Percentiles rank a stretch among this genome's conserved stretches.
These are phyloP conservation scores for Homalodisca vitripennis DNA, from an alignment of 1,140 invertebrate genomes.

Conservation along the genomic window DNA sequence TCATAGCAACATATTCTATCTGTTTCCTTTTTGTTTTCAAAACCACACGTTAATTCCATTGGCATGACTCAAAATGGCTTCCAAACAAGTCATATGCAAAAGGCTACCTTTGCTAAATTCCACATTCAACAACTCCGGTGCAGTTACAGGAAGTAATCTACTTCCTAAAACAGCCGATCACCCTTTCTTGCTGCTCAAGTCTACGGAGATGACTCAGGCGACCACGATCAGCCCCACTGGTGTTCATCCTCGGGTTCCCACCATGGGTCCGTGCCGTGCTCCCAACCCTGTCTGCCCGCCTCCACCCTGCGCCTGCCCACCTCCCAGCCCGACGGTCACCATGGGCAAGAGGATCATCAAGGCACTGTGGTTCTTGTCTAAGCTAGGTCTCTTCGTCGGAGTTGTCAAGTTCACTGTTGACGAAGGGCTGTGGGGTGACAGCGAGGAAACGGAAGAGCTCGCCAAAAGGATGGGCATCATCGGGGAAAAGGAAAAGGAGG, in stretches of 20 bases:
- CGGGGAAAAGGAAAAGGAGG: too few species aligned
- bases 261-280: not conserved
- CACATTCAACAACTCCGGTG: too few species aligned
- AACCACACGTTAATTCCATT: too few species aligned
- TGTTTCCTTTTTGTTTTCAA: too few species aligned
- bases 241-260: not conserved
- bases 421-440: conserved; percentile 7
- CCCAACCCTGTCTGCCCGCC: not conserved
- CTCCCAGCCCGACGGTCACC: not conserved
- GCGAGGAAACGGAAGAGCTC: conserved; percentile 8
- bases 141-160: too few species aligned
- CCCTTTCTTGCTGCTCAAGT: too few species aligned
- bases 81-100: too few species aligned
- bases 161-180: too few species aligned
- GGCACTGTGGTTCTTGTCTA: not conserved
- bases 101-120: too few species aligned
- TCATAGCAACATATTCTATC: too few species aligned
- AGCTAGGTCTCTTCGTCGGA: conserved; percentile 3
- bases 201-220: too few species aligned
- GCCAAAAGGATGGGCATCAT: conserved; percentile 5
- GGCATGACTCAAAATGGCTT: too few species aligned
- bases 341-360: not conserved
- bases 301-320: conserved; percentile 1
- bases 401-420: conserved; percentile 14
- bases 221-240: not conserved